Evolutionary conservation across 2,888 invertebrate species (phyloP), one percentile per base, ranked within the genome.

Genomic region (Bombylius major): DNA sequence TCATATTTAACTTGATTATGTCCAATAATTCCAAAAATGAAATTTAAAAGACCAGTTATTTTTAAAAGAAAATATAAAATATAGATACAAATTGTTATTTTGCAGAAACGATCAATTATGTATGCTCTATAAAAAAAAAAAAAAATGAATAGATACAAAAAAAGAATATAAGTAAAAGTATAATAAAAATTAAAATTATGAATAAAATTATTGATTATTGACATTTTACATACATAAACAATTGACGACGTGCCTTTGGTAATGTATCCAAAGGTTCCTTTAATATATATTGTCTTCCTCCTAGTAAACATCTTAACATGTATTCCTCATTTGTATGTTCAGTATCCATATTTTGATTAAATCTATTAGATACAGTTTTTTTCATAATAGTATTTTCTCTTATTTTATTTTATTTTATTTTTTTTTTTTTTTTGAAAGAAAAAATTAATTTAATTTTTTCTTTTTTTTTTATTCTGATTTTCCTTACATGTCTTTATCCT

Each of bases 271-370:
- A 72, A 64, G 86, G 82, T 69, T 93, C 92, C 67, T 90, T 90
- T 73, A 92, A 76, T 59, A 90, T 84, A 70, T 85, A 92, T 59
- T 85, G 78, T 59, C 91, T 81, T 0, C 88, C 84, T 0, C 93
- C 93, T 33, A 91, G 77, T 66, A 90, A 79, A 62, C 86, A 82
- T 11, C 14, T 45, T 8, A 45, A 14, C 45, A 45, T 45, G n/a
- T 45, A 45, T 45, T 45, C 14, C n/a, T 45, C 45, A n/a, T 45
- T 14, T 45, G n/a, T 14, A 14, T 14, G n/a, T 14, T 45, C 45
- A 45, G 45, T n/a, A 45, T 23, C 14, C 32, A 51, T 13, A 42
- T 36, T 13, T 36, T 13, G 39, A 50, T 14, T 45, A 14, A 45
- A 45, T 14, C 45, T 14, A 45, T 47, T 46, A 47, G 46, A 49